Base-by-base conservation (phyloP, 2,797 vertebrate species). In the Hippoglossus hippoglossus region DNA sequence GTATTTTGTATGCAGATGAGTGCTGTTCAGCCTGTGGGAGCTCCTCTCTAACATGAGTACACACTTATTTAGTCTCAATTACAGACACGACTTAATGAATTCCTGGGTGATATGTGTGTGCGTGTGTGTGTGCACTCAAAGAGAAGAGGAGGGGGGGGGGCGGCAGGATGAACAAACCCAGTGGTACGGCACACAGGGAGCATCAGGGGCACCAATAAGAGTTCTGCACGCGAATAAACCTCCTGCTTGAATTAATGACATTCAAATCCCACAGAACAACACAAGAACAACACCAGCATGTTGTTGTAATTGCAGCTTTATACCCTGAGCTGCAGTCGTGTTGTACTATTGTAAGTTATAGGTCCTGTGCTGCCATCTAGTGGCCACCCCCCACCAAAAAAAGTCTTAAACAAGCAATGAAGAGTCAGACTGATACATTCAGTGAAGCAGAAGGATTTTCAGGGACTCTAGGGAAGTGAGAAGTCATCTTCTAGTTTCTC, bases 21-120 rank as follows among this genome's bases (percentile, higher is more conserved):
- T 83, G 80, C 65, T 75, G 49, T 25, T 59, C 56, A 28, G 36
- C 44, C 74, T 82, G 71, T 80, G 63, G 63, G 60, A 75, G 82
- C 64, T 70, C 54, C 85, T 81, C 79, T 85, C 64, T 44, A 77
- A 53, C 76, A 79, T 24, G 57, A 87, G 84, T 36, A 68, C 69
- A 61, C 82, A 76, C 84, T 88, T 82, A 73, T 82, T 84, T 78
- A 80, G 70, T 85, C 84, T 88, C 77, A 87, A 81, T 91, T 89
- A 87, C 67, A 75, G 77, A 75, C 80, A 46, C 66, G 78, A 78
- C 64, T 74, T 82, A 81, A 88, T 88, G 73, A 86, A 85, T 62
- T 68, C 60, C 46, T 53, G 21, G 54, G 63, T 41, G 68, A 59
- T 63, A 12, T 50, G 36, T 12, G 36, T 44, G 8, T 31, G 44